Evolutionary conservation across 2,113 vertebrate species (phyloP).

Genomic region (Tetrao urogallus): DNA sequence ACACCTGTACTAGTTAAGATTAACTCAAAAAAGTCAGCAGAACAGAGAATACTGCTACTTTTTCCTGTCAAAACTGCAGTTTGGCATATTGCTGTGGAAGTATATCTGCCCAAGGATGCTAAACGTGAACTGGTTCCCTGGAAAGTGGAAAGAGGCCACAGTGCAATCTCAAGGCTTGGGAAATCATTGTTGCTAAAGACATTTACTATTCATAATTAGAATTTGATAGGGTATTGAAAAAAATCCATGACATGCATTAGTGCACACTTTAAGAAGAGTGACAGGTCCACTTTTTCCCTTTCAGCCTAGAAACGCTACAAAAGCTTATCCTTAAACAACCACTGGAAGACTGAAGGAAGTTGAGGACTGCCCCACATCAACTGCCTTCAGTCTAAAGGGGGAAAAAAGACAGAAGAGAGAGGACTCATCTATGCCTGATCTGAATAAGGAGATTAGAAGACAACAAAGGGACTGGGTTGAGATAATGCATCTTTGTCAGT

Average conservation of each 20-base stretch:
- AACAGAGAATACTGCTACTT: not conserved
- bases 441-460: not conserved
- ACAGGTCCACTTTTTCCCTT: not conserved
- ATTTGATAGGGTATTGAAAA: fast-evolving
- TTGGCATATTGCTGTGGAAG: not conserved
- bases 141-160: not conserved
- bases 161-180: not conserved
- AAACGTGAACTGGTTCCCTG: not conserved
- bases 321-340: not conserved
- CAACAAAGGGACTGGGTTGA: not conserved
- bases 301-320: not conserved
- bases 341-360: not conserved
- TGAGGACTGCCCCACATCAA: fast-evolving
- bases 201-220: not conserved
- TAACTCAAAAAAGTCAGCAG: not conserved
- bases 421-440: not conserved
- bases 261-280: not conserved
- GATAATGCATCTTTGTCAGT: not conserved
- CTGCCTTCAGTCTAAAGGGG: not conserved
- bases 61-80: not conserved
- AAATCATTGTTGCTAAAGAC: not conserved
- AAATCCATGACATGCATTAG: not conserved
- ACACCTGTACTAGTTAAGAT: not conserved
- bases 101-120: not conserved
- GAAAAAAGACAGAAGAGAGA: not conserved